Percentiles rank a stretch among this genome's conserved stretches.
Evolutionary conservation across 2,888 invertebrate species (phyloP).

Genomic region (Drosophila prolongata): DNA sequence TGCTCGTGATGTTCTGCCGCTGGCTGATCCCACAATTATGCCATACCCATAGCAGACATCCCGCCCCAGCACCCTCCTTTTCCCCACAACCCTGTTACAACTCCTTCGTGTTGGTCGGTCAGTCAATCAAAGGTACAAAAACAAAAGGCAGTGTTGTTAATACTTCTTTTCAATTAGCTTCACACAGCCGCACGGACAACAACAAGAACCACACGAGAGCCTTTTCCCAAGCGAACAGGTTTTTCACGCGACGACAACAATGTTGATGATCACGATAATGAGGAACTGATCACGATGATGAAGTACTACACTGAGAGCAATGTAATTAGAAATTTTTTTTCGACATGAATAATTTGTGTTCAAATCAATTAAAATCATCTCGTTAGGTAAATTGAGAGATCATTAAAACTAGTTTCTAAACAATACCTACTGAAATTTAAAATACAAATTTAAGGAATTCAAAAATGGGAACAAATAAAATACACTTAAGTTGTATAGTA

Average conservation of each 20-base stretch:
- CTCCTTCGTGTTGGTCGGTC: slow-evolving; percentile 54
- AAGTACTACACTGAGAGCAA: slow-evolving; percentile 3
- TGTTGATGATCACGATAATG: slow-evolving; percentile 38
- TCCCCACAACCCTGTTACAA: slow-evolving; percentile 6
- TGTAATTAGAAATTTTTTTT: too few species aligned
- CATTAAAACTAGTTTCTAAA: too few species aligned
- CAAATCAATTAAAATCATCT: too few species aligned
- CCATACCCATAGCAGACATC: slow-evolving; percentile 78
- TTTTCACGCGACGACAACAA: slow-evolving; percentile 63
- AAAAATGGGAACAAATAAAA: too few species aligned
- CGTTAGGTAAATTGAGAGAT: too few species aligned
- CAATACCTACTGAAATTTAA: too few species aligned
- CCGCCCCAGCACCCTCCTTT: slow-evolving; percentile 35
- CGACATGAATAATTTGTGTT: too few species aligned
- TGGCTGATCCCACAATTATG: slow-evolving; percentile 76
- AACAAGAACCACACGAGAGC: slow-evolving; percentile 54
- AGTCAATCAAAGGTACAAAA: slow-evolving; percentile 67
- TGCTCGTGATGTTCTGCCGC: slow-evolving; percentile 45
- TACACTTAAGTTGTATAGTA: too few species aligned
- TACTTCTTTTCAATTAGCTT: slow-evolving; percentile 74
- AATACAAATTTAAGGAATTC: too few species aligned
- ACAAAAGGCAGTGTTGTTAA: slow-evolving; percentile 71
- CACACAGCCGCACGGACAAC: slow-evolving; percentile 31
- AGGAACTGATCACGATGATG: slow-evolving; percentile 37
- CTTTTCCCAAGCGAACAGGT: slow-evolving; percentile 71